Evolutionary conservation across 1,140 invertebrate genomes (phyloP).

Genomic region (Drosophila simulans): DNA sequence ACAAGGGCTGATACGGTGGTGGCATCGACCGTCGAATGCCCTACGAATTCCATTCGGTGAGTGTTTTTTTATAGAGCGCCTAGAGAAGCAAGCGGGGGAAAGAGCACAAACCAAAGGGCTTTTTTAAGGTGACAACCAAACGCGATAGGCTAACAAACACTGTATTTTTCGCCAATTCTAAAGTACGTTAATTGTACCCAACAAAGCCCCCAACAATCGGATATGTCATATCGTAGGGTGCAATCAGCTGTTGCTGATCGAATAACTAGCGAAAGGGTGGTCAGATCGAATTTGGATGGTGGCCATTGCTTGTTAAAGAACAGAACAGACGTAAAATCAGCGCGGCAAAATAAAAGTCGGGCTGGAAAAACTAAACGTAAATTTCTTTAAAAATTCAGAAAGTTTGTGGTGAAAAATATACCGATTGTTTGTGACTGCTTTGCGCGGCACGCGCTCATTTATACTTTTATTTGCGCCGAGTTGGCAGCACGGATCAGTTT

Average conservation of each 20-base stretch:
- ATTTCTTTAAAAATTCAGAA: no score
- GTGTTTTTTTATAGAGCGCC: not conserved
- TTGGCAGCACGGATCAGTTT: conserved; percentile 42
- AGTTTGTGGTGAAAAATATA: not conserved
- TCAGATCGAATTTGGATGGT: conserved; percentile 4
- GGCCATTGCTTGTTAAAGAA: not conserved
- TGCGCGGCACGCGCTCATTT: conserved; percentile 44
- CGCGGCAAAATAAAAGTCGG: no score
- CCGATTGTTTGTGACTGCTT: conserved; percentile 15
- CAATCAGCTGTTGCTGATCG: conserved; percentile 18
- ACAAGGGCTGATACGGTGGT: conserved; percentile 12
- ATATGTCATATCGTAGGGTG: conserved; percentile 1
- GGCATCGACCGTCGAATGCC: not conserved
- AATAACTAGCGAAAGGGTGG: conserved; percentile 28
- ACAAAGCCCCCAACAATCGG: not conserved
- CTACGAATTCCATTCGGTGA: not conserved
- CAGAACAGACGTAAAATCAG: not conserved
- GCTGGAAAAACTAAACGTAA: no score
- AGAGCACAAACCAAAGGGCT: not conserved
- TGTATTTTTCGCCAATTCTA: not conserved
- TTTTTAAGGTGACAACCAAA: not conserved
- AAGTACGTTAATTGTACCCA: not conserved
- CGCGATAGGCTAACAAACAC: not conserved
- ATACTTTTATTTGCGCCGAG: not conserved
- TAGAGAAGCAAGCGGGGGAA: no score